Evolutionary conservation across 2,113 vertebrate genomes (phyloP).

Genomic region (Rhombomys opimus): DNA sequence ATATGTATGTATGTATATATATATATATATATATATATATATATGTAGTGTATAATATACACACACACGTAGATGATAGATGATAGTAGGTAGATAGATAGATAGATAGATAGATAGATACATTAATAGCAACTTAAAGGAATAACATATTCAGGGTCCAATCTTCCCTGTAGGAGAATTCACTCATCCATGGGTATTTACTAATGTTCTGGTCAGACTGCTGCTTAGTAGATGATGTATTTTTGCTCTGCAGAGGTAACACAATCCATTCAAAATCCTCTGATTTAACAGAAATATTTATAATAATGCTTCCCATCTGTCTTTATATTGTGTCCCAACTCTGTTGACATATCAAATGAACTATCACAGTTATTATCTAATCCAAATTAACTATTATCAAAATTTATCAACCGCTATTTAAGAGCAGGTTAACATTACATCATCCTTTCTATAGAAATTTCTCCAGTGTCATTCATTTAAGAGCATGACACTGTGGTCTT

Average conservation of each 20-base stretch:
- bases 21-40: no score
- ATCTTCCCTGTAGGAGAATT: background rate
- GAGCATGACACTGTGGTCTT: background rate
- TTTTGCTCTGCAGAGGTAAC: no score
- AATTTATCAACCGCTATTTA: background rate
- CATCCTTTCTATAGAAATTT: background rate
- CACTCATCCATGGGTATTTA: rapidly evolving
- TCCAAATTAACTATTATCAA: background rate
- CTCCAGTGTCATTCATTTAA: background rate
- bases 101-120: no score
- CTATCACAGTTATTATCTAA: background rate
- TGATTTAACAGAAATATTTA: background rate
- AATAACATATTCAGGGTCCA: background rate
- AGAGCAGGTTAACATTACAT: background rate
- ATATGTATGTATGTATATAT: no score
- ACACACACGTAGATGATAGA: no score
- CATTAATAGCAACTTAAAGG: background rate
- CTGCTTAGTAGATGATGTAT: background rate
- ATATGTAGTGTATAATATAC: no score
- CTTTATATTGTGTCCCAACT: background rate
- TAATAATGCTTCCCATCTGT: background rate
- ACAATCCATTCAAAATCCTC: background rate
- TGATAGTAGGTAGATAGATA: no score
- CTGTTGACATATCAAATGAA: background rate
- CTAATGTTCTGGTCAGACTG: no score